phyloP scores from a whole-genome alignment of 2,113 vertebrate species.

The Amblyornis subalaris region DNA sequence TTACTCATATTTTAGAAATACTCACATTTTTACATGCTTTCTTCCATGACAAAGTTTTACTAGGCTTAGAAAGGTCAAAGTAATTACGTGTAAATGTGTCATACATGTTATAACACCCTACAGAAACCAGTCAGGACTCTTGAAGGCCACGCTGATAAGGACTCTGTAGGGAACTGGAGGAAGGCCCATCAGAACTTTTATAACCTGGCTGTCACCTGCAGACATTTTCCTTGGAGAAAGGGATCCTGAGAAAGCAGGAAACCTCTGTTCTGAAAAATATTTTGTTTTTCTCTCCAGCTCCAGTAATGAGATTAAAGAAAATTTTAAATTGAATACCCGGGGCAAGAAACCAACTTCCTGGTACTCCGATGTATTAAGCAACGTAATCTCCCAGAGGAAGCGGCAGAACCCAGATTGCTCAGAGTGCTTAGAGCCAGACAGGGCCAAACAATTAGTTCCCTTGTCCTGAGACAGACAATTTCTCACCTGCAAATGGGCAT shows the following conservation, averaged over 20 bases:
- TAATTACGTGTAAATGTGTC: conserved; percentile 13
- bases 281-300: background rate
- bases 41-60: background rate
- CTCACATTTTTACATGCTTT: background rate
- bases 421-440: conserved; percentile 18
- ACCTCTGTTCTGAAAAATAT: background rate
- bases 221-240: background rate
- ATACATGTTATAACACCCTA: background rate
- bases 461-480: conserved; percentile 49
- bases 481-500: conserved; percentile 47
- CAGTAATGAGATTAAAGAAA: background rate
- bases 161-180: background rate
- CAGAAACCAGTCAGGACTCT: background rate
- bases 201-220: background rate
- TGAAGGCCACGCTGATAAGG: background rate
- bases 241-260: background rate
- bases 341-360: conserved; percentile 38
- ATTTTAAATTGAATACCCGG: conserved; percentile 6
- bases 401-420: background rate
- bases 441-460: conserved; percentile 47
- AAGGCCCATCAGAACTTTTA: background rate
- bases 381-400: conserved; percentile 26
- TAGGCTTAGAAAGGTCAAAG: conserved; percentile 33
- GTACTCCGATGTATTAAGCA: background rate
- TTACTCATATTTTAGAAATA: background rate